Base-by-base conservation (phyloP, 2,797 vertebrate genomes). In the Bovichtus diacanthus region DNA sequence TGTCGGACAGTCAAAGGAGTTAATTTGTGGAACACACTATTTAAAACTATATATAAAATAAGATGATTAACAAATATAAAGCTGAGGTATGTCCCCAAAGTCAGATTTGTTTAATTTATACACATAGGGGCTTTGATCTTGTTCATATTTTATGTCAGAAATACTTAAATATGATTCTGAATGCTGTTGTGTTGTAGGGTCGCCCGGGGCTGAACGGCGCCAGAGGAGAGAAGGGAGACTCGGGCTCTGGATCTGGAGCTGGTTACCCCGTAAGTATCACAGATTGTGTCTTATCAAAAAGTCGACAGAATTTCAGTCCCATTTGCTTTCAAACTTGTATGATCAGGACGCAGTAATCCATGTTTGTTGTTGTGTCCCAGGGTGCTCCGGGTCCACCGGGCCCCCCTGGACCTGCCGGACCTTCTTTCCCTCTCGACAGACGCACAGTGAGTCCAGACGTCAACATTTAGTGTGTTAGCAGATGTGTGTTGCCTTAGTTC, bases 161-260 rank as follows among this genome's bases (percentile, higher is more conserved):
- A 9, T 12, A 39, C 9, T 36, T 9, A 13, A 25, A 11, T 39
- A 19, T 49, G 10, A 16, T 16, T 23, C 11, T 70, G 43, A 65
- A 5, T 44, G 44, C 38, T 21, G 18, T 31, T 76, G 38, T 12
- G 11, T 59, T 54, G 5, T n/a, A 99, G 98, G 97, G 98, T 64
- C 97, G 98, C 39, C 96, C 97, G 0, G 97, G 98, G 15, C 93
- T 98, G 84, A 98, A 99, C 0, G 98, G 97, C 2, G 73, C 88
- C 85, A 97, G 94, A 85, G 98, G 98, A 0, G 95, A 96, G 81
- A 98, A 95, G 79, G 98, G 98, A 0, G 96, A 97, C 47, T 92
- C 95, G 0, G 92, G 94, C 0, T 2, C 80, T 41, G 89, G 92
- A 0, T 9, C 80, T 2, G 74, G 93, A 18, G 86, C 85, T 3